phyloP scores from a whole-genome alignment of 2,888 invertebrate species.

The Cantharis lateralis region DNA sequence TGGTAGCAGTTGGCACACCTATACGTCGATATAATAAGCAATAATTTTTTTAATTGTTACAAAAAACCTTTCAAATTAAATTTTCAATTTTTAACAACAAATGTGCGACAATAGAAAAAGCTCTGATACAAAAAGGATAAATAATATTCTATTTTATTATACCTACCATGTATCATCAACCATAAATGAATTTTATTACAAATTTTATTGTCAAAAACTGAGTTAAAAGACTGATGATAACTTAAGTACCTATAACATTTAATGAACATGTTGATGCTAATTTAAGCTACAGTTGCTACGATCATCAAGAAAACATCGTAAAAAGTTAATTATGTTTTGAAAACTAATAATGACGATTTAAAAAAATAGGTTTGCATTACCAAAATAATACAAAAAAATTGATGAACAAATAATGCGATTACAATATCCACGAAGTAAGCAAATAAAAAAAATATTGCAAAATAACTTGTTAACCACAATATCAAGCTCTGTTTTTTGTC shows the following conservation, averaged over 20 bases:
- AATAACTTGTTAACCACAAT: background rate
- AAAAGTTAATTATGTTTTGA: background rate
- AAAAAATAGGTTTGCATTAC: background rate
- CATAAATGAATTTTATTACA: background rate
- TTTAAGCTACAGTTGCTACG: background rate
- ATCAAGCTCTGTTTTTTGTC: background rate
- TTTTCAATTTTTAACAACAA: background rate
- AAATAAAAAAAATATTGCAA: background rate
- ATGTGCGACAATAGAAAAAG: background rate
- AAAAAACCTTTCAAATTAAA: background rate
- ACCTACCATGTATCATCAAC: background rate
- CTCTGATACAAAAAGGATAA: background rate
- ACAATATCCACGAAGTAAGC: too few relatives aligned
- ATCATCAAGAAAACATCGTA: background rate
- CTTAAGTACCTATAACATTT: background rate
- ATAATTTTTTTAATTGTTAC: background rate
- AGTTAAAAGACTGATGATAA: background rate
- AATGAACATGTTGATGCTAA: background rate
- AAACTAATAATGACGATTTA: background rate
- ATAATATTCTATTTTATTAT: background rate
- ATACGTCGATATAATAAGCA: background rate
- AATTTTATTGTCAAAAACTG: background rate
- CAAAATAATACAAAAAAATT: background rate
- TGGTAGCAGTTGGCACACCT: slow-evolving; percentile 7
- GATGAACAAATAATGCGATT: background rate